These are phyloP conservation scores for Holacanthus passer DNA, from an alignment of 2,113 vertebrate genomes.

Conservation along the genomic window DNA sequence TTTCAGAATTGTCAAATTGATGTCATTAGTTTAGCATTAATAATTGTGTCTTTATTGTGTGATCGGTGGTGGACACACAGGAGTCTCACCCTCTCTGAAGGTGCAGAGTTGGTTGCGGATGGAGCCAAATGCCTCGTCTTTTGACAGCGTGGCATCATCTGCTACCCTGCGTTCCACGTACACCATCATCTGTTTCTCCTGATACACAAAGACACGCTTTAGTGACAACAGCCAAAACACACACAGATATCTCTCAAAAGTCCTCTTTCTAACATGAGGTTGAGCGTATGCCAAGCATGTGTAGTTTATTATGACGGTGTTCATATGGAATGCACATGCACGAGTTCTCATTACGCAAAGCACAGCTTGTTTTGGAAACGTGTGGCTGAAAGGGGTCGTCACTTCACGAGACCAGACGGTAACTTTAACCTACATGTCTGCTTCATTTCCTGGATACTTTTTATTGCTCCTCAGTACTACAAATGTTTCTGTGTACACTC, in stretches of 20 bases:
- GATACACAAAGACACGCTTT: slow-evolving; percentile 20
- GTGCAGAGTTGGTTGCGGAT: slow-evolving; percentile 87
- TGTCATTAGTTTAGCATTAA: background rate
- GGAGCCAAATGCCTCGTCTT: slow-evolving; percentile 81
- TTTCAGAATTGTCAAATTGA: background rate
- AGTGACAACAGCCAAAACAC: slow-evolving; percentile 27
- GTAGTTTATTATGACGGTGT: background rate
- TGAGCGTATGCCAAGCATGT: slow-evolving; percentile 12
- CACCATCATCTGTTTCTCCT: slow-evolving; percentile 89
- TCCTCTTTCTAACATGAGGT: background rate
- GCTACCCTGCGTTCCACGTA: slow-evolving; percentile 88
- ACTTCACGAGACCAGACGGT: slow-evolving; percentile 14
- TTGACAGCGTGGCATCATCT: slow-evolving; percentile 82
- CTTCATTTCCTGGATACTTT: slow-evolving; percentile 44
- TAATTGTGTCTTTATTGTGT: background rate
- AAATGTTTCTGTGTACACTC: slow-evolving; percentile 10
- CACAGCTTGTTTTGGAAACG: slow-evolving; percentile 28
- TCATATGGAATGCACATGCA: slow-evolving; percentile 39
- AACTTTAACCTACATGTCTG: slow-evolving; percentile 35
- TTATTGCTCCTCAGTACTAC: background rate
- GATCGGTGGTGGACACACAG: background rate
- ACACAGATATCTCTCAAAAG: background rate
- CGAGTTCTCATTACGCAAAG: slow-evolving; percentile 26
- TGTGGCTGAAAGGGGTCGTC: slow-evolving; percentile 33
- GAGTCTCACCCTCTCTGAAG: slow-evolving; percentile 85